A percentile compares a stretch with the other conserved stretches of the same genome.
phyloP scores from a whole-genome alignment of 2,888 invertebrate species.

The Campopleginae sp. region DNA sequence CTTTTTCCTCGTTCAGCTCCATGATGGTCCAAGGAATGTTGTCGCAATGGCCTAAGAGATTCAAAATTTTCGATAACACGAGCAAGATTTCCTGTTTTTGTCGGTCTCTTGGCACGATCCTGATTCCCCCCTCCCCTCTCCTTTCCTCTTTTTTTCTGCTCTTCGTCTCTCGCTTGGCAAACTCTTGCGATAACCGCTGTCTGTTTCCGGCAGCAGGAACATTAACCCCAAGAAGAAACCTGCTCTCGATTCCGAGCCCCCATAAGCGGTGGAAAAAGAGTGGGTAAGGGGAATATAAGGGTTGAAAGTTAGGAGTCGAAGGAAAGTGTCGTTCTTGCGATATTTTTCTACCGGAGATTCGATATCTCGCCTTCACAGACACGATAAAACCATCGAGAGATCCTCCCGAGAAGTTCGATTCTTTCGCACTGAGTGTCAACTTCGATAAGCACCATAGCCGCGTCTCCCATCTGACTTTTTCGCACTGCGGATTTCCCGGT shows the following conservation, averaged over 20 bases:
- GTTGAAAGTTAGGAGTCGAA: neutral
- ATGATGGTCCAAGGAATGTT: neutral
- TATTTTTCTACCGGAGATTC: slow-evolving; percentile 60
- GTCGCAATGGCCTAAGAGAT: slow-evolving; percentile 19
- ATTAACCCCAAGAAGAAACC: slow-evolving; percentile 63
- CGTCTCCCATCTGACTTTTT: neutral
- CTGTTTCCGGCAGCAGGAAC: slow-evolving; percentile 61
- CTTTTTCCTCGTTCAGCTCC: neutral
- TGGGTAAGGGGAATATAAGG: neutral
- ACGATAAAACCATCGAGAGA: slow-evolving; percentile 31
- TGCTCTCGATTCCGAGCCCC: slow-evolving; percentile 17
- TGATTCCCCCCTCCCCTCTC: slow-evolving; percentile 6
- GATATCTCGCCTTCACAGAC: slow-evolving; percentile 43
- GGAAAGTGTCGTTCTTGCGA: slow-evolving; percentile 25
- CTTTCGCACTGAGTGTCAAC: slow-evolving; percentile 39
- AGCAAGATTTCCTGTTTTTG: slow-evolving; percentile 35
- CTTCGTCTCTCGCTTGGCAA: slow-evolving; percentile 25
- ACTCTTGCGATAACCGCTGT: slow-evolving; percentile 56
- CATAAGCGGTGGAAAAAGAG: neutral
- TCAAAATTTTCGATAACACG: slow-evolving; percentile 39
- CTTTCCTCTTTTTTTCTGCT: slow-evolving; percentile 1
- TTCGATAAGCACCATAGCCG: slow-evolving; percentile 52
- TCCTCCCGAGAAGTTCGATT: slow-evolving; percentile 14
- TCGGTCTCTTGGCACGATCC: neutral
- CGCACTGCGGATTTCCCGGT: slow-evolving; percentile 13